These are phyloP conservation scores for Battus philenor DNA, from an alignment of 1,140 invertebrate genomes.

Conservation along the genomic window DNA sequence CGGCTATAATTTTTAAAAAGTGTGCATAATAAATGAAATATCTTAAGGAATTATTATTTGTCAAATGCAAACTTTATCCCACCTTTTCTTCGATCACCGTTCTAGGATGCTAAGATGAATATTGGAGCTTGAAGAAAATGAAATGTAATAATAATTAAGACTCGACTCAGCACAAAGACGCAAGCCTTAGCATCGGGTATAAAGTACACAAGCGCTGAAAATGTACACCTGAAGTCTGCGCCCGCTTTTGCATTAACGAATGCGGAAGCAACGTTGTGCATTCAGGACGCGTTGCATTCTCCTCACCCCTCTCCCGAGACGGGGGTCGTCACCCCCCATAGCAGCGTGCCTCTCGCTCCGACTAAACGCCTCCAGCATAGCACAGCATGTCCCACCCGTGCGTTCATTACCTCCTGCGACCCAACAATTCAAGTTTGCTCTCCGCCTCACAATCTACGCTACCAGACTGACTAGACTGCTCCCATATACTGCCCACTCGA, in stretches of 20 bases:
- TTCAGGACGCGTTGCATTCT: constrained; percentile 67
- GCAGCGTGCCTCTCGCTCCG: constrained; percentile 44
- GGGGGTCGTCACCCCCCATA: constrained; percentile 23
- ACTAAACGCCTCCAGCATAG: constrained; percentile 59
- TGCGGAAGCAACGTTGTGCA: constrained; percentile 72
- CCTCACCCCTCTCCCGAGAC: constrained; percentile 33
- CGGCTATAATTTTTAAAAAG: no score
- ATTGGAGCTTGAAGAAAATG: constrained; percentile 46
- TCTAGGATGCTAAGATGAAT: no score
- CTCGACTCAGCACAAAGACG: constrained; percentile 64
- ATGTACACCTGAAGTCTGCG: constrained; percentile 73
- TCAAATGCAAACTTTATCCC: no score
- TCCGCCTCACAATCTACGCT: constrained; percentile 70
- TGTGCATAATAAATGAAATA: no score
- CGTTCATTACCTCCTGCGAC: constrained; percentile 72
- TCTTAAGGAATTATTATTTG: no score
- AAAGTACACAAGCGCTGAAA: constrained; percentile 73
- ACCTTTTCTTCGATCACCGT: no score
- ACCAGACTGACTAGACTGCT: constrained; percentile 59
- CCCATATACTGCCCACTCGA: constrained; percentile 65
- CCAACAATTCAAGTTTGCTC: constrained; percentile 75
- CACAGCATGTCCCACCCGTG: constrained; percentile 60
- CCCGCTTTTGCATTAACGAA: constrained; percentile 75
- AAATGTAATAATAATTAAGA: constrained; percentile 70
- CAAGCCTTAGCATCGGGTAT: constrained; percentile 64